Conservation (phyloP, 2,797 vertebrate genomes). For the Eulemur albifrons region DNA sequence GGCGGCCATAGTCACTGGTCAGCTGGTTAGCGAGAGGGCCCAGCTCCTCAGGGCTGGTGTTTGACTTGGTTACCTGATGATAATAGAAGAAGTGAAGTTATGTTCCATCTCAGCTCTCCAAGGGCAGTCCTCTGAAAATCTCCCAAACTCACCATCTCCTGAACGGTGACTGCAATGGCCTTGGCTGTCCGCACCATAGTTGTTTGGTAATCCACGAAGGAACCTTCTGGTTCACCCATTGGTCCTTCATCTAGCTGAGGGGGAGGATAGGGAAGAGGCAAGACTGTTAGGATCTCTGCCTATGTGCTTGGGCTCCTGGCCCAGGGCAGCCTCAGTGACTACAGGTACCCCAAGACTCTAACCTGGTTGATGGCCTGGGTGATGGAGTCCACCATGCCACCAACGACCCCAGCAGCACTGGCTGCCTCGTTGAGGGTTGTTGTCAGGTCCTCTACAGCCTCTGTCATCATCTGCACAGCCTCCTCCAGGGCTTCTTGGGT, state of each 20-base stretch:
- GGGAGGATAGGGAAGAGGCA: background rate
- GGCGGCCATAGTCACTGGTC: slow-evolving; percentile 94
- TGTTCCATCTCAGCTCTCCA: background rate
- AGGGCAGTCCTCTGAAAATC: background rate
- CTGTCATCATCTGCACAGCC: slow-evolving; percentile 98
- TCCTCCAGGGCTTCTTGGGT: slow-evolving; percentile 98
- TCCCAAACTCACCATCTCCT: slow-evolving; percentile 93
- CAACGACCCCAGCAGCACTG: slow-evolving; percentile 95
- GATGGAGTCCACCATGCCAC: slow-evolving; percentile 98
- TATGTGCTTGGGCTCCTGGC: background rate
- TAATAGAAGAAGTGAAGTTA: background rate
- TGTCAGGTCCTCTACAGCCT: slow-evolving; percentile 96
- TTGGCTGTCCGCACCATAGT: slow-evolving; percentile 99
- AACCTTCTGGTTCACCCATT: slow-evolving; percentile 92
- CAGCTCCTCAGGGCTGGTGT: slow-evolving; percentile 95
- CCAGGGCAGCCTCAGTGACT: background rate
- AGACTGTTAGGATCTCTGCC: background rate
- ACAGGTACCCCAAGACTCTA: background rate
- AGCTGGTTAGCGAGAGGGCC: slow-evolving; percentile 95
- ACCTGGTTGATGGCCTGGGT: slow-evolving; percentile 95
- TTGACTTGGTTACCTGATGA: slow-evolving; percentile 96
- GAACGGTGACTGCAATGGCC: slow-evolving; percentile 97
- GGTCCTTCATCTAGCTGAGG: slow-evolving; percentile 91
- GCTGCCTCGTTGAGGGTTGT: slow-evolving; percentile 95
- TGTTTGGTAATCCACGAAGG: slow-evolving; percentile 99